Conservation (phyloP, 2,888 invertebrate genomes). For the Idaea dimidiata region DNA sequence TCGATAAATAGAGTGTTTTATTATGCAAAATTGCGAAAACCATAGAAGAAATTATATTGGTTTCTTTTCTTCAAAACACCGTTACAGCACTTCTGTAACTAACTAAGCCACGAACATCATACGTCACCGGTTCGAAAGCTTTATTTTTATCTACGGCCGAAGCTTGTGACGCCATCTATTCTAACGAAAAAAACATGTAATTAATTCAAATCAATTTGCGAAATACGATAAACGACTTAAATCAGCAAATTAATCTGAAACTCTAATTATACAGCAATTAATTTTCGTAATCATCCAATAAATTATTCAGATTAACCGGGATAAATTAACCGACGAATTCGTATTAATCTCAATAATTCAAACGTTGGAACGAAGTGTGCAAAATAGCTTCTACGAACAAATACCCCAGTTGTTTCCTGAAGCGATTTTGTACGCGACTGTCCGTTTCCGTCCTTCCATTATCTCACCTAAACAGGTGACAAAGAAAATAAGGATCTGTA, state of each 20-base stretch:
- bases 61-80: too few species aligned
- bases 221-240: neutral
- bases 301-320: constrained; percentile 40
- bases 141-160: too few species aligned
- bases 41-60: too few species aligned
- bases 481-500: constrained; percentile 28
- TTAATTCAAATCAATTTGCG: constrained; percentile 14
- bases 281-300: constrained; percentile 44
- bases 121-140: too few species aligned
- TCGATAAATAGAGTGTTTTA: too few species aligned
- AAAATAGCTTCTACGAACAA: too few species aligned
- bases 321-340: constrained; percentile 45
- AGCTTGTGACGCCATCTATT: too few species aligned
- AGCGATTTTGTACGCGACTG: constrained; percentile 20
- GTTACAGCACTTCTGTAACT: too few species aligned
- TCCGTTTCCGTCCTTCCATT: constrained; percentile 30
- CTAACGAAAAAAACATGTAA: neutral
- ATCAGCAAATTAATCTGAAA: constrained; percentile 14
- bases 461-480: constrained; percentile 69
- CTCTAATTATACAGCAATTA: constrained; percentile 38
- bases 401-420: constrained; percentile 12
- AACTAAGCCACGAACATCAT: too few species aligned
- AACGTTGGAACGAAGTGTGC: constrained; percentile 29
- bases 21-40: too few species aligned
- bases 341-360: constrained; percentile 55